Evolutionary conservation across 53 echinoderm and acorn worm genomes (phyloP).

Genomic region (Astropecten irregularis): DNA sequence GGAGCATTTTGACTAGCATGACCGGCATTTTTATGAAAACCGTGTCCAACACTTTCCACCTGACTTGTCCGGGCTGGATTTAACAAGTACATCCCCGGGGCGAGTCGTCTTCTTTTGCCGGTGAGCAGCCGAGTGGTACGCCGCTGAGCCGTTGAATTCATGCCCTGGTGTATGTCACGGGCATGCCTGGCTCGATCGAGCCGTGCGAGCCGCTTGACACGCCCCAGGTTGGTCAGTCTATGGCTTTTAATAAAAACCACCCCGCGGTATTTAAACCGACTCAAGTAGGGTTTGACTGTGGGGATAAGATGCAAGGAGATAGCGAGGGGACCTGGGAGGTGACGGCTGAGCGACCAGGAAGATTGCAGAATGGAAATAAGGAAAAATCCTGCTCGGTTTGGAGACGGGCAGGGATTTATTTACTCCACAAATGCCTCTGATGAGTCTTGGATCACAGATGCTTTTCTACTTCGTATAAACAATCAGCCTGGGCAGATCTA

Average conservation of each 20-base stretch:
- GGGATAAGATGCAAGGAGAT: conserved; percentile 27
- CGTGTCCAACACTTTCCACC: conserved; percentile 31
- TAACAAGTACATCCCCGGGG: conserved; percentile 22
- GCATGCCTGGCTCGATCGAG: too few species aligned
- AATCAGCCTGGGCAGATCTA: too few species aligned
- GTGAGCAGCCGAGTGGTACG: too few species aligned
- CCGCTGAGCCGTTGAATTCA: too few species aligned
- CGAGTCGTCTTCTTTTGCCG: too few species aligned
- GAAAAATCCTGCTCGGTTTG: neutral
- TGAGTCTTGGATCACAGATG: too few species aligned
- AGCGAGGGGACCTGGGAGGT: neutral
- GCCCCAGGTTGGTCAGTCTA: conserved; percentile 9
- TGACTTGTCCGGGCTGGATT: conserved; percentile 44
- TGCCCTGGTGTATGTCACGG: too few species aligned
- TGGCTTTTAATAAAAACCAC: conserved; percentile 34
- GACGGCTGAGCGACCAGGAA: neutral
- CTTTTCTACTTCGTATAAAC: too few species aligned
- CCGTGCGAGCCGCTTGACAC: too few species aligned
- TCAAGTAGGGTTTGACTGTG: conserved; percentile 26
- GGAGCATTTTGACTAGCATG: conserved; percentile 27
- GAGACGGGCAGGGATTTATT: too few species aligned
- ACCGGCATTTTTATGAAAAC: conserved; percentile 49
- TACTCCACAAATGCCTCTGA: too few species aligned
- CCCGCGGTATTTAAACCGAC: conserved; percentile 27
- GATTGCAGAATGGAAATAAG: neutral